Evolutionary conservation across 2,797 vertebrate species (phyloP), one percentile per base, ranked within the genome.

Genomic region (Prionace glauca): DNA sequence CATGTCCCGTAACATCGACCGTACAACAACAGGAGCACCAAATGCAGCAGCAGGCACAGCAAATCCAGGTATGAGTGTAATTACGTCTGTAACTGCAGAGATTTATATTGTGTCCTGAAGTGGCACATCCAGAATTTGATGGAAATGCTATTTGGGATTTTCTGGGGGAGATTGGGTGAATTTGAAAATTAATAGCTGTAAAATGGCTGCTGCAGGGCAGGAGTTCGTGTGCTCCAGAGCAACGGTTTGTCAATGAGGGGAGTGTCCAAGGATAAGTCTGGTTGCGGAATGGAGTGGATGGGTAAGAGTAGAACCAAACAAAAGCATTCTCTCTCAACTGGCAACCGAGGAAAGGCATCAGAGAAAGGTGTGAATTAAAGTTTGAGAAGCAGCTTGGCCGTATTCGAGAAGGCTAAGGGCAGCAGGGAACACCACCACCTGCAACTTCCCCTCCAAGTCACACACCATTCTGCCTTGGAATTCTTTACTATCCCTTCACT

Each of bases 1-100:
- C 99, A 95, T 99, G 99, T 97, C 99, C 99, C 95, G 99, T 99
- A 97, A 99, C 95, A 20, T 95, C 95, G 1, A 90, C 91, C 20
- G 86, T 95, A 62, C 95, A 95, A 16, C 95, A 95, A 71, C 86
- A 95, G 24, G 95, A 93, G 96, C 98, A 98, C 79, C 98, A 98
- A 87, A 97, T 97, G 74, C 98, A 97, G 93, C 97, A 97, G 95
- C 97, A 97, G 95, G 98, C 98, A 90, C 97, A 97, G 96, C 98
- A 98, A 96, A 98, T 98, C 96, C 98, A 98, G 96, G 97, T 98
- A 96, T 97, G 98, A 94, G 97, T 97, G 32, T 50, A 95, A 77
- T 77, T 94, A 7, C 36, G 32, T 94, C 7, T 56, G 7, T 56
- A 65, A 92, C 32, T 67, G 90, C 60, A 60, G 45, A 60, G 79